A percentile compares a stretch with the other conserved stretches of the same genome.
Evolutionary conservation across 2,888 invertebrate genomes (phyloP).

Genomic region (Julus scandinavius): DNA sequence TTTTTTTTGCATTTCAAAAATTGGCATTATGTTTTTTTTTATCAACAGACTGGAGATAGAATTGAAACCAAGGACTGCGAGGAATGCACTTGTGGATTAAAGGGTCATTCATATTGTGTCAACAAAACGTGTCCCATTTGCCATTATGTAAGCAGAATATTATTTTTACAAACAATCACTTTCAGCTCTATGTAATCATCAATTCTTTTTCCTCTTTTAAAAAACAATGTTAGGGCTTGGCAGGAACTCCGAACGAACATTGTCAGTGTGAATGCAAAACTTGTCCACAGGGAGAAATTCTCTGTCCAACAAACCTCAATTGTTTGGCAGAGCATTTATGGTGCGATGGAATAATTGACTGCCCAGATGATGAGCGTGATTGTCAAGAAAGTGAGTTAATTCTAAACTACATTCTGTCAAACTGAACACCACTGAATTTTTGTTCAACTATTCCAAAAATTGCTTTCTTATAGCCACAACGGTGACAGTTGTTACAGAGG

Average conservation of each 20-base stretch:
- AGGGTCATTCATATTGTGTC: slow-evolving; percentile 77
- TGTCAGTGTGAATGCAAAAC: slow-evolving; percentile 81
- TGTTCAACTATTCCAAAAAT: background rate
- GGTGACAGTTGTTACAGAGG: background rate
- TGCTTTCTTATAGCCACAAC: background rate
- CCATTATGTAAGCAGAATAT: slow-evolving; percentile 61
- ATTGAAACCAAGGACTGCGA: slow-evolving; percentile 78
- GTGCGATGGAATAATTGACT: slow-evolving; percentile 85
- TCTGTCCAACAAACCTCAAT: slow-evolving; percentile 79
- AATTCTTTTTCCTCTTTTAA: background rate
- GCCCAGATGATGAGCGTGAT: slow-evolving; percentile 82
- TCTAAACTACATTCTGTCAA: background rate
- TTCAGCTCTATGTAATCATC: background rate
- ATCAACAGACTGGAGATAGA: slow-evolving; percentile 60
- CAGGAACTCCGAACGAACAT: slow-evolving; percentile 60
- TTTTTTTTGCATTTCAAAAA: background rate
- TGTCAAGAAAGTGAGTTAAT: slow-evolving; percentile 67
- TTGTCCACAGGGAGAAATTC: slow-evolving; percentile 74
- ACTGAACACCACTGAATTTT: background rate
- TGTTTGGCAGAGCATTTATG: slow-evolving; percentile 78
- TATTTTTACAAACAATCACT: background rate
- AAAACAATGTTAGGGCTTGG: slow-evolving; percentile 45
- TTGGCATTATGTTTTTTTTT: background rate
- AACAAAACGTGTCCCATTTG: slow-evolving; percentile 76
- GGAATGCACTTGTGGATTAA: slow-evolving; percentile 81